phyloP scores from a whole-genome alignment of 2,797 vertebrate genomes.

The Pangasius larnaudii region DNA sequence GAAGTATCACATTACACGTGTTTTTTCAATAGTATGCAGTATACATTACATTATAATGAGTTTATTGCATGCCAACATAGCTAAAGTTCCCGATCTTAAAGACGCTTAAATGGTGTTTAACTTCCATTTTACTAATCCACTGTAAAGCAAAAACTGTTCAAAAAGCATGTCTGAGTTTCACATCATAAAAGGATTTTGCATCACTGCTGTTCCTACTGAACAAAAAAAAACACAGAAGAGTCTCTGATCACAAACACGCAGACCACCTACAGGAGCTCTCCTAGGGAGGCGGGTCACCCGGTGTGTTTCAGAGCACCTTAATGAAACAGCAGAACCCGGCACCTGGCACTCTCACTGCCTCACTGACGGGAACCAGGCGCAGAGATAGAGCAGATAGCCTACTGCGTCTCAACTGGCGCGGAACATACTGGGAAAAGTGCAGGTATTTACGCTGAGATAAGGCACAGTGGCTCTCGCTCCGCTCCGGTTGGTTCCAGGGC shows the following conservation, averaged over 20 bases:
- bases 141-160: background rate
- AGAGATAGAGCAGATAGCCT: conserved; percentile 58
- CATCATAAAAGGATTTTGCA: background rate
- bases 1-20: background rate
- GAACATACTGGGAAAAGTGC: conserved; percentile 54
- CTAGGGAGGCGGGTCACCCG: background rate
- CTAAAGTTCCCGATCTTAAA: background rate
- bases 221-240: background rate
- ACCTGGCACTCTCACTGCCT: conserved; percentile 35
- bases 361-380: conserved; percentile 44
- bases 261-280: conserved; percentile 35
- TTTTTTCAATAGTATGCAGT: background rate
- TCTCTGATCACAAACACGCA: conserved; percentile 25
- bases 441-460: conserved; percentile 61
- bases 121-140: background rate
- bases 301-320: conserved; percentile 26
- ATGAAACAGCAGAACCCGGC: conserved; percentile 30
- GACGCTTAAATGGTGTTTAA: background rate
- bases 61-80: background rate
- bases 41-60: background rate
- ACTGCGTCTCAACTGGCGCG: conserved; percentile 38
- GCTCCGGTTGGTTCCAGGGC: conserved; percentile 47
- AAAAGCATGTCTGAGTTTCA: background rate
- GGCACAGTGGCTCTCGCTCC: conserved; percentile 38
- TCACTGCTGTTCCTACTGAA: background rate